Evolutionary conservation across 1,140 invertebrate species (phyloP), one percentile per base, ranked within the genome.

Genomic region (Homalodisca vitripennis): DNA sequence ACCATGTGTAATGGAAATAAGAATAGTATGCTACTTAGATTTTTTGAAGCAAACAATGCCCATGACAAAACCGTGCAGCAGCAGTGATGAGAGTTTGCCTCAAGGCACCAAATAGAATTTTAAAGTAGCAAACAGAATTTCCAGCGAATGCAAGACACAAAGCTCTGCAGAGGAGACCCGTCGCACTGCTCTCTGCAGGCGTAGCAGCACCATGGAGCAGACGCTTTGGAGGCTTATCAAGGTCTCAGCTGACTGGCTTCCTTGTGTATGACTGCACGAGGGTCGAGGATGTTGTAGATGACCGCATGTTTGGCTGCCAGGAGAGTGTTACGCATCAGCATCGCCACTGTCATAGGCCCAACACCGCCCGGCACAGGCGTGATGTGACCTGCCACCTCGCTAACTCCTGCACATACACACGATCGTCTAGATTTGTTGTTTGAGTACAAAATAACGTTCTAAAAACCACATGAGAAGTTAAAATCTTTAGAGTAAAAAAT

Each of bases 281-380:
- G 73, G 53, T 74, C 71, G 10, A 74, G 73, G 47, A 73, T 71
- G 31, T 74, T 74, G 14, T 74, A 74, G 17, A 74, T 72, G 14
- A 72, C 68, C 12, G 67, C 66, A 14, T 73, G 70, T 75, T 82
- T 82, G 2, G 91, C 89, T 0, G 91, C 90, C 72, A 84, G 80
- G 24, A 94, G 81, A 0, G 93, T 94, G 75, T 95, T 95, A 67
- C 85, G 86, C 89, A 95, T 92, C 10, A 95, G 79, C 92, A 94
- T 94, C 0, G 91, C 88, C 0, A 95, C 92, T 3, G 93, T 95
- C 89, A 95, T 92, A 0, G 93, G 93, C 0, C 93, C 93, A 26
- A 95, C 92, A 14, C 93, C 93, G 14, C 93, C 93, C 6, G 93
- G 93, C 1, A 94, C 93, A 10, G 92, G 92, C 0, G 92, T 93